Base-by-base conservation (phyloP, 2,888 invertebrate species). In the Hipparchia sbordonii region DNA sequence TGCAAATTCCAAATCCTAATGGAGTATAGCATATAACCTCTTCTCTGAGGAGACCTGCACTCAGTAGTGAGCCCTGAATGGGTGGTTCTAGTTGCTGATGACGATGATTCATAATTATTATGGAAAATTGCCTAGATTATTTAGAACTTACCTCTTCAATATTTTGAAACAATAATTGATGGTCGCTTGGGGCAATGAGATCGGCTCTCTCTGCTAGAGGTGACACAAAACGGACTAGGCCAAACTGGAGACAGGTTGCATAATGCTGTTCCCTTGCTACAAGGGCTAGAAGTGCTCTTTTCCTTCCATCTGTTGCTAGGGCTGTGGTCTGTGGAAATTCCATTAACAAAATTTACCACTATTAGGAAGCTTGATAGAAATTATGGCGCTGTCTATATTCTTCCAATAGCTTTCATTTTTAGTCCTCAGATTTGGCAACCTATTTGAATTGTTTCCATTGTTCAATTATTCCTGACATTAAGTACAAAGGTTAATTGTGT, bases 161-260 rank as follows among this genome's bases (percentile, higher is more conserved):
- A 88, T 98, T 98, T 91, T 98, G 97, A 87, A 97, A 98, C 72
- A 98, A 92, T 54, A 96, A 94, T 85, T 96, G 95, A 87, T 97
- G 97, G 84, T 98, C 97, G 69, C 95, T 95, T 1, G 96, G 95
- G 2, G 96, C 95, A 70, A 97, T 96, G 10, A 97, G 94, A 83
- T 97, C 97, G 67, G 95, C 96, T 73, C 97, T 94, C 82, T 97
- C 97, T 6, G 95, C 94, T 77, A 97, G 87, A 0, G 97, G 97
- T 0, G 96, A 95, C 63, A 97, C 96, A 86, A 97, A 97, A 75
- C 97, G 94, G 74, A 96, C 95, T 75, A 97, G 94, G 4, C 97
- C 97, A 82, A 97, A 97, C 82, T 97, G 97, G 71, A 97, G 89
- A 70, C 96, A 95, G 1, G 96, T 95, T 77, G 96, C 96, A 82